Evolutionary conservation across 2,888 invertebrate genomes (phyloP).

Genomic region (Julus scandinavius): DNA sequence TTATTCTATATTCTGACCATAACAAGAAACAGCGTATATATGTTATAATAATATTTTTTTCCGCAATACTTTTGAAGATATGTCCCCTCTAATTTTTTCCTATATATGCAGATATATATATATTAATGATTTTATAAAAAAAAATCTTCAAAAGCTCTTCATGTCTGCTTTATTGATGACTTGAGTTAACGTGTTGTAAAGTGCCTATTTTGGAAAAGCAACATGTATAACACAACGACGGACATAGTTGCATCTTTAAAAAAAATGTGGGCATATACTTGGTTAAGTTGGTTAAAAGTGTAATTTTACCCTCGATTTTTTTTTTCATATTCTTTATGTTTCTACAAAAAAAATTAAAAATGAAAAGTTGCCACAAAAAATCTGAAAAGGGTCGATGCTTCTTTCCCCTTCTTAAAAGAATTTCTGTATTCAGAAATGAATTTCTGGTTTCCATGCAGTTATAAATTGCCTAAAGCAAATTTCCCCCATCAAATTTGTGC

Average conservation of each 20-base stretch:
- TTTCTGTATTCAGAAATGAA: conserved; percentile 31
- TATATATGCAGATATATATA: too few relatives aligned
- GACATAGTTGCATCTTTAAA: neutral
- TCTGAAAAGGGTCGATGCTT: conserved; percentile 3
- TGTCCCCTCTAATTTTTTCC: too few relatives aligned
- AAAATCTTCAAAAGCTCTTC: too few relatives aligned
- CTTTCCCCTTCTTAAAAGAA: conserved; percentile 42
- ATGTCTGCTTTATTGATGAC: neutral
- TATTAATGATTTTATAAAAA: too few relatives aligned
- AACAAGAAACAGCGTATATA: too few relatives aligned
- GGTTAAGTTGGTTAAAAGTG: conserved; percentile 4
- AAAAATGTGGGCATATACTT: neutral
- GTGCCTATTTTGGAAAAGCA: neutral
- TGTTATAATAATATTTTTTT: too few relatives aligned
- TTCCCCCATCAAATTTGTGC: neutral
- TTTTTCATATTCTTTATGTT: conserved; percentile 17
- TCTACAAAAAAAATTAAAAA: conserved; percentile 39
- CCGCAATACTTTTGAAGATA: too few relatives aligned
- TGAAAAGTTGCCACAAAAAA: conserved; percentile 30
- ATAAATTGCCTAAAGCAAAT: conserved; percentile 28
- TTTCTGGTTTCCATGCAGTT: conserved; percentile 44
- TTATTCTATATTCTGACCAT: too few relatives aligned
- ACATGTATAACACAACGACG: neutral
- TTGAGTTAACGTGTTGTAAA: neutral
- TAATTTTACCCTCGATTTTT: neutral